These are phyloP conservation scores for Oceanodroma leucorhoa DNA, from an alignment of 2,797 vertebrate genomes.

Conservation along the genomic window DNA sequence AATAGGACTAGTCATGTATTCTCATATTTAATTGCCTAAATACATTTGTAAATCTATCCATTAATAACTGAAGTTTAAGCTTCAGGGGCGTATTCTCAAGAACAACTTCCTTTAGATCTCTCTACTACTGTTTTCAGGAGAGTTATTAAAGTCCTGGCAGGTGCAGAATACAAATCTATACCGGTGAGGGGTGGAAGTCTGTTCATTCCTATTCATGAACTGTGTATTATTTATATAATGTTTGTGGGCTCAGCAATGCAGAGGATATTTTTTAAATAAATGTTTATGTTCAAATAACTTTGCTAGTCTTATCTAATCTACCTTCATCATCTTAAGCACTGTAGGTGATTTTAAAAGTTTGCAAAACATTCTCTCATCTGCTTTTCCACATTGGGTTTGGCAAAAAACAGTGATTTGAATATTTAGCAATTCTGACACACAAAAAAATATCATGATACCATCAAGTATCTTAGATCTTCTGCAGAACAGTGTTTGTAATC, in stretches of 20 bases:
- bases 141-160: slow-evolving; percentile 29
- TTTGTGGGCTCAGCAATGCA: slow-evolving; percentile 55
- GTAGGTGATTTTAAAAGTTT: slow-evolving; percentile 39
- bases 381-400: slow-evolving; percentile 1
- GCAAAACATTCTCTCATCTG: slow-evolving; percentile 30
- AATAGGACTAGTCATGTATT: not conserved
- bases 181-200: not conserved
- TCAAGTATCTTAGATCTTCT: not conserved
- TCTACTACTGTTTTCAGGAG: slow-evolving; percentile 24
- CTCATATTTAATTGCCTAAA: slow-evolving; percentile 21
- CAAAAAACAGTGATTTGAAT: not conserved
- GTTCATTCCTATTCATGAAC: slow-evolving; percentile 59
- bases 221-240: slow-evolving; percentile 58
- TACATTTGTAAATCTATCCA: not conserved
- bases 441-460: not conserved
- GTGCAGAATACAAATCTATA: slow-evolving; percentile 44
- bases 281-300: slow-evolving; percentile 61
- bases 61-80: slow-evolving; percentile 57
- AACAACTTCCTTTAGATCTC: slow-evolving; percentile 35
- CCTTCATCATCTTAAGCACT: slow-evolving; percentile 28
- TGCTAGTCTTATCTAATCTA: slow-evolving; percentile 52
- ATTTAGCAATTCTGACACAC: slow-evolving; percentile 12
- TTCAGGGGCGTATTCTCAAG: slow-evolving; percentile 60
- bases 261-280: slow-evolving; percentile 55
- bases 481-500: not conserved